Percentiles rank a stretch among this genome's conserved stretches.
phyloP scores from a whole-genome alignment of 2,113 vertebrate species.

The Hydropotes inermis region DNA sequence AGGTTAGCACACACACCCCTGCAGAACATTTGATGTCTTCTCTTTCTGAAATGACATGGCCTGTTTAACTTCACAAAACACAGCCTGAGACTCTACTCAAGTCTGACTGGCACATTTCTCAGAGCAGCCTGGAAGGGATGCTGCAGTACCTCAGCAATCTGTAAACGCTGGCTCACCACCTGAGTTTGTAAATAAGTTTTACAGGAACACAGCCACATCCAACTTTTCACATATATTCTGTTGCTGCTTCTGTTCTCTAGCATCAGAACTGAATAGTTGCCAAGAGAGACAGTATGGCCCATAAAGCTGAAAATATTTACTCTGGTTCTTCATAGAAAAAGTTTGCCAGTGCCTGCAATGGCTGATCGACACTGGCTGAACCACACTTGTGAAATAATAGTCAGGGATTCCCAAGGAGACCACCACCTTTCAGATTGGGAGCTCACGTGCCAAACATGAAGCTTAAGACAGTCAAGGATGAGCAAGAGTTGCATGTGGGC shows the following conservation, averaged over 20 bases:
- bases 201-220: not conserved
- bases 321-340: not conserved
- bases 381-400: not conserved
- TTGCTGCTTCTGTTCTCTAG: not conserved
- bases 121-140: not conserved
- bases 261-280: not conserved
- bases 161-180: not conserved
- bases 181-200: not conserved
- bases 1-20: not conserved
- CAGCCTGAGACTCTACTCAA: not conserved
- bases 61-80: not conserved
- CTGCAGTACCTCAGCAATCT: not conserved
- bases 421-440: not conserved
- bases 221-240: not conserved
- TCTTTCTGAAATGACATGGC: not conserved
- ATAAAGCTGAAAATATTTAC: not conserved
- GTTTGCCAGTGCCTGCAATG: not conserved
- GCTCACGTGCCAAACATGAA: not conserved
- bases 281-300: not conserved
- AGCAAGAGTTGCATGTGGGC: not conserved
- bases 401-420: not conserved
- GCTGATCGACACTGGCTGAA: not conserved
- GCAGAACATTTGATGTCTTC: not conserved
- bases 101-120: not conserved
- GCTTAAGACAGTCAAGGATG: not conserved